phyloP scores from a whole-genome alignment of 1,140 invertebrate species.

The Zeugodacus cucurbitae region DNA sequence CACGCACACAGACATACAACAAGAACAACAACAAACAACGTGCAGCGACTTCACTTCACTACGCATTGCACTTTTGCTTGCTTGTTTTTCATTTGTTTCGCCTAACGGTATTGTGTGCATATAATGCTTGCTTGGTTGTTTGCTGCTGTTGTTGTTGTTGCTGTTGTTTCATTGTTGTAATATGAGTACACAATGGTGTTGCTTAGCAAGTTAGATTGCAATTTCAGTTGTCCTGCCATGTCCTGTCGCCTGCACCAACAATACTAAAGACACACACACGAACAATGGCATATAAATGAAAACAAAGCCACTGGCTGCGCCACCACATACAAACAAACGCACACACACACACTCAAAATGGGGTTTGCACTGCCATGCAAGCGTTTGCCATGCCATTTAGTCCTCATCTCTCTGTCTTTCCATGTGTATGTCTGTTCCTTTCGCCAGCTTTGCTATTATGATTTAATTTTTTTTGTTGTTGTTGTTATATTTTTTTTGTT shows the following conservation, averaged over 20 bases:
- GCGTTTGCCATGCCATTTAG: background rate
- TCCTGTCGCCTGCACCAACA: background rate
- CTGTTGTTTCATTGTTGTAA: background rate
- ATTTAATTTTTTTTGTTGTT: background rate
- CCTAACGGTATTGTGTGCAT: background rate
- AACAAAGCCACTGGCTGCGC: background rate
- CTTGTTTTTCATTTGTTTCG: constrained; percentile 5
- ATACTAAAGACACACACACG: background rate
- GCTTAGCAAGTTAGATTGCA: constrained; percentile 14
- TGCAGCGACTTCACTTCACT: background rate
- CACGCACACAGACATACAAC: background rate
- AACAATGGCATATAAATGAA: background rate
- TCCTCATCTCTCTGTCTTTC: background rate
- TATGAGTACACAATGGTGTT: constrained; percentile 7
- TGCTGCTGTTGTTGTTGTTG: background rate
- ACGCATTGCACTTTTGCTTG: background rate
- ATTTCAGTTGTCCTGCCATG: constrained; percentile 30
- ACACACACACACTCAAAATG: background rate
- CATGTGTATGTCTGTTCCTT: background rate
- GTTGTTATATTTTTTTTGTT: background rate
- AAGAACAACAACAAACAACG: too few species aligned
- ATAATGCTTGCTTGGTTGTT: background rate
- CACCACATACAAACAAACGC: background rate
- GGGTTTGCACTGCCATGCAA: background rate
- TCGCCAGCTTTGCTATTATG: background rate